A percentile compares a stretch with the other conserved stretches of the same genome.
These are phyloP conservation scores for Agrotis segetum DNA, from an alignment of 2,888 invertebrate genomes.

Conservation along the genomic window DNA sequence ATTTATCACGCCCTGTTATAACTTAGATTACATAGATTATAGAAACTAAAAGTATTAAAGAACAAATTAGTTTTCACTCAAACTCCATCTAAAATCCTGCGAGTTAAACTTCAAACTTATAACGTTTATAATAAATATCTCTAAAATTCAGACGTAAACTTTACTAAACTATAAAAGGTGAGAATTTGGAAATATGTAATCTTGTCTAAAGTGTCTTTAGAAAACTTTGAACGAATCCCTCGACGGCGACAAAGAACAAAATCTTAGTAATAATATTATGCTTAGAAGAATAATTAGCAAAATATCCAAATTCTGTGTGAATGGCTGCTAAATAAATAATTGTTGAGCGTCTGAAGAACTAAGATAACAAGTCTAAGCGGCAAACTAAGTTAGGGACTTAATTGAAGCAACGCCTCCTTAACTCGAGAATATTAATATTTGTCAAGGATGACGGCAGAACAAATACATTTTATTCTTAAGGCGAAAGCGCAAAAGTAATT, in stretches of 20 bases:
- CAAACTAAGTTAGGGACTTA: conserved; percentile 78
- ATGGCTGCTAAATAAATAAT: conserved; percentile 79
- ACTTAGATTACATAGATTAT: background rate
- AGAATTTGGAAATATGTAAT: conserved; percentile 12
- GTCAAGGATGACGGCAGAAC: conserved; percentile 67
- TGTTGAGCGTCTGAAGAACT: conserved; percentile 81
- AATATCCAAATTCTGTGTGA: conserved; percentile 73
- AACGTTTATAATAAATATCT: conserved; percentile 33
- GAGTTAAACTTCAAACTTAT: background rate
- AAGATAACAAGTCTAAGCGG: conserved; percentile 81
- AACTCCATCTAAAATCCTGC: background rate
- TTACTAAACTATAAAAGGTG: conserved; percentile 3
- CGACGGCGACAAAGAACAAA: conserved; percentile 16
- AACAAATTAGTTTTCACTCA: conserved; percentile 21
- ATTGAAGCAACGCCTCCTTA: conserved; percentile 72
- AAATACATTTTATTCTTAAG: conserved; percentile 57
- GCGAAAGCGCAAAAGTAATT: background rate
- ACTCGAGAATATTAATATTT: conserved; percentile 76
- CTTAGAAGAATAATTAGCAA: conserved; percentile 68
- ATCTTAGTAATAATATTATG: conserved; percentile 32
- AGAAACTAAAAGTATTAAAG: conserved; percentile 19
- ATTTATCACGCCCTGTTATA: background rate
- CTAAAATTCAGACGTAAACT: conserved; percentile 20
- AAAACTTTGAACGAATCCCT: conserved; percentile 8
- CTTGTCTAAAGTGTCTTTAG: conserved; percentile 14